Base-by-base conservation (phyloP, 2,888 invertebrate genomes). In the Bellardia pandia region DNA sequence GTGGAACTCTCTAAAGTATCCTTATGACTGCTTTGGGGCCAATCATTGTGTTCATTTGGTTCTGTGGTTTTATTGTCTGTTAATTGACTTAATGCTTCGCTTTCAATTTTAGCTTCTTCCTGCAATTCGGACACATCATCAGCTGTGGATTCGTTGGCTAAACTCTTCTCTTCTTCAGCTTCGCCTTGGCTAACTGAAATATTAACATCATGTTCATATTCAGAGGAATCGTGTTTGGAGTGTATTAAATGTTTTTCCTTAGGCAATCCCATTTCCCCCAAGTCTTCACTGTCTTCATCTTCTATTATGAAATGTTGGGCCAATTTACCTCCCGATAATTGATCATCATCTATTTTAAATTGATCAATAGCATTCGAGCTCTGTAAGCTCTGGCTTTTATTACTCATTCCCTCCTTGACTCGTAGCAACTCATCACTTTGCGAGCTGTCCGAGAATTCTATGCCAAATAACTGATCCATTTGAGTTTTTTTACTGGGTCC, bases 71-170 rank as follows among this genome's bases (percentile, higher is more conserved):
- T 77, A 64, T 62, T 71, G 11, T 72, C 76, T 8, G 16, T 69
- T n/a, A 16, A 4, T 62, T 84, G 60, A 16, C 51, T 79, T 13
- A 37, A 11, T 8, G 56, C 37, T 58, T 86, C 85, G 53, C 48
- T 66, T 14, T 16, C 88, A 40, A 86, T 86, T 4, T 88, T 89
- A 14, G 89, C 88, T 48, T 93, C 93, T 48, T 94, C 93, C 3
- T 86, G 89, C 16, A 93, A 89, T 30, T 94, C 94, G 0, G 93
- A 93, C 0, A 93, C 92, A 89, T 94, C 93, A 85, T 93, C 92
- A 2, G 93, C 91, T 33, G 94, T 93, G 85, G 93, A 93, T 85
- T 94, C 92, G 83, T 93, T 93, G 58, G 91, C 91, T 83, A 91
- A 85, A 74, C 92, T 93, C 3, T 89, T 77, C 1, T 90, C 89